A percentile compares a stretch with the other conserved stretches of the same genome.
Evolutionary conservation across 2,888 invertebrate genomes (phyloP).

Genomic region (Oxyscelio sp.): DNA sequence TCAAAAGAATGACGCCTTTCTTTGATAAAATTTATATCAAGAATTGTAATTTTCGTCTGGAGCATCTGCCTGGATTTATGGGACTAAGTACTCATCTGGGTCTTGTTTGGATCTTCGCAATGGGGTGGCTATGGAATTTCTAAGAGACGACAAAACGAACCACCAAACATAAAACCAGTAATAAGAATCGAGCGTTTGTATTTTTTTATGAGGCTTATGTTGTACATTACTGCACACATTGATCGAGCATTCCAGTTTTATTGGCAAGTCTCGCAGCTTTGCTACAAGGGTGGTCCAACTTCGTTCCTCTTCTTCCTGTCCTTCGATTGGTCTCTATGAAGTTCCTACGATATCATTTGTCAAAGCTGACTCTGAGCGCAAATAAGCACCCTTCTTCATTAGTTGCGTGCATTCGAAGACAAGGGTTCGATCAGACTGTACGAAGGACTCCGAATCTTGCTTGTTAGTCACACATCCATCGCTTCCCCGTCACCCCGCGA

Average conservation of each 20-base stretch:
- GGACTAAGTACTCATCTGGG: too few species aligned
- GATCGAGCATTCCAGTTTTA: slow-evolving; percentile 61
- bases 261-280: slow-evolving; percentile 47
- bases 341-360: neutral
- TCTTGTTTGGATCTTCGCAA: too few species aligned
- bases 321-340: neutral
- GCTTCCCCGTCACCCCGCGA: slow-evolving; percentile 55
- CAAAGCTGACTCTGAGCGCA: too few species aligned
- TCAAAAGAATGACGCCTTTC: too few species aligned
- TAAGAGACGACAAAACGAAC: slow-evolving; percentile 18
- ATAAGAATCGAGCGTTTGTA: slow-evolving; percentile 65
- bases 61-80: too few species aligned
- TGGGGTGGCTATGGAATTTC: slow-evolving; percentile 65
- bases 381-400: too few species aligned
- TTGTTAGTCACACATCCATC: slow-evolving; percentile 61
- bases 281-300: slow-evolving; percentile 42
- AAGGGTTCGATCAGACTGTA: slow-evolving; percentile 45
- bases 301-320: neutral
- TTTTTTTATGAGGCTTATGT: slow-evolving; percentile 73
- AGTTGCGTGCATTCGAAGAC: neutral
- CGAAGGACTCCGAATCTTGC: slow-evolving; percentile 38
- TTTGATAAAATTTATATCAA: too few species aligned
- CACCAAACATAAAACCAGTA: slow-evolving; percentile 1
- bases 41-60: too few species aligned
- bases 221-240: slow-evolving; percentile 67